Conservation (phyloP, 2,888 invertebrate genomes). For the Myopa tessellatipennis region DNA sequence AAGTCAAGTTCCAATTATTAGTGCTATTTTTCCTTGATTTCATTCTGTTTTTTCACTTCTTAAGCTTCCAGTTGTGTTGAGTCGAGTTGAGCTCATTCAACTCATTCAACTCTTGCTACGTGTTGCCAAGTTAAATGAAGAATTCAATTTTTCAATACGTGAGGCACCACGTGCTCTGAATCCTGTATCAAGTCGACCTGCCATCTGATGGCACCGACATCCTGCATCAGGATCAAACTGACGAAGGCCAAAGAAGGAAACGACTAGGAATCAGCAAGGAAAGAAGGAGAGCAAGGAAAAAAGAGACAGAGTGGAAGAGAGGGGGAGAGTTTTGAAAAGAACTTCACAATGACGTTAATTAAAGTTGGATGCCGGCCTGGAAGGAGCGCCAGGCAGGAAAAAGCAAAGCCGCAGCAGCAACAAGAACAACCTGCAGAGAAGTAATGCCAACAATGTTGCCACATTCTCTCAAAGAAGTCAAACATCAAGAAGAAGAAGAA, state of each 20-base stretch:
- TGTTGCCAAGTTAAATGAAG: slow-evolving; percentile 33
- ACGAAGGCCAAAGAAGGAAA: neutral
- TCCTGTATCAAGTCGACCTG: neutral
- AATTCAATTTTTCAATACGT: slow-evolving; percentile 31
- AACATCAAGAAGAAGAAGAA: neutral
- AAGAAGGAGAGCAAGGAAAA: neutral
- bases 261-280: neutral
- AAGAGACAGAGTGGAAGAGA: no score
- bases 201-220: no score
- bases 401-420: no score
- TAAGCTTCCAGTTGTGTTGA: slow-evolving; percentile 1
- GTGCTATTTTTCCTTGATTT: neutral
- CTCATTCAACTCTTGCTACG: slow-evolving; percentile 19
- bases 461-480: neutral
- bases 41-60: slow-evolving; percentile 3
- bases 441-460: slow-evolving; percentile 14
- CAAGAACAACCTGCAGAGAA: neutral
- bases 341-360: slow-evolving; percentile 21
- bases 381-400: no score
- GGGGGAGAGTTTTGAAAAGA: neutral
- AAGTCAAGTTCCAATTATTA: no score
- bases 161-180: neutral
- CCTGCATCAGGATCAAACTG: slow-evolving; percentile 4
- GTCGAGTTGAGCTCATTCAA: slow-evolving; percentile 27
- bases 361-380: neutral